These are phyloP conservation scores for Mactromeris polynyma DNA, from an alignment of 2,888 invertebrate genomes.

Conservation along the genomic window DNA sequence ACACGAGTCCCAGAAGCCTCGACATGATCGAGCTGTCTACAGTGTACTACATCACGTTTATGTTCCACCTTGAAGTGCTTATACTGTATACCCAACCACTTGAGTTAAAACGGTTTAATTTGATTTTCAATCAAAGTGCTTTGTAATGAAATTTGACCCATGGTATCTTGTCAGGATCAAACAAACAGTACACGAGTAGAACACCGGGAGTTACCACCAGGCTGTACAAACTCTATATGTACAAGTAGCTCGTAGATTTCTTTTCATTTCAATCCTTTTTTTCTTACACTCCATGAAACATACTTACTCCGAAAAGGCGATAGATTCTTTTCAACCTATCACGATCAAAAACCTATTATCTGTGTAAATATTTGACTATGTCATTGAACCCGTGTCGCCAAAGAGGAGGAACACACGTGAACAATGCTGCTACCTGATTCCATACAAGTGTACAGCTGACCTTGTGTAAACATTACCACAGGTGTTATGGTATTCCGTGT, in stretches of 20 bases:
- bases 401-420: slow-evolving; percentile 16
- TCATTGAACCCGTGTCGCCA: slow-evolving; percentile 15
- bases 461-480: slow-evolving; percentile 27
- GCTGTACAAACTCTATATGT: background rate
- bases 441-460: slow-evolving; percentile 21
- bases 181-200: background rate
- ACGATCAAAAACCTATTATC: slow-evolving; percentile 57
- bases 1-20: background rate
- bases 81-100: background rate
- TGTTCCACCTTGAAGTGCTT: background rate
- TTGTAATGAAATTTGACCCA: slow-evolving; percentile 15
- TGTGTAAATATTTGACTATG: slow-evolving; percentile 43
- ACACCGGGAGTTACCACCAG: background rate
- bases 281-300: slow-evolving; percentile 1
- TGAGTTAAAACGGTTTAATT: background rate
- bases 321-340: slow-evolving; percentile 29
- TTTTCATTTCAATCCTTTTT: background rate
- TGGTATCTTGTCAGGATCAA: background rate
- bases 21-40: background rate
- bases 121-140: slow-evolving; percentile 15
- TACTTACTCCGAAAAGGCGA: background rate
- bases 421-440: slow-evolving; percentile 3
- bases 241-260: background rate
- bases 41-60: background rate
- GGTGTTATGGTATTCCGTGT: slow-evolving; percentile 29